Evolutionary conservation across 1,140 invertebrate genomes (phyloP).

Genomic region (Drosophila nigrodunni): DNA sequence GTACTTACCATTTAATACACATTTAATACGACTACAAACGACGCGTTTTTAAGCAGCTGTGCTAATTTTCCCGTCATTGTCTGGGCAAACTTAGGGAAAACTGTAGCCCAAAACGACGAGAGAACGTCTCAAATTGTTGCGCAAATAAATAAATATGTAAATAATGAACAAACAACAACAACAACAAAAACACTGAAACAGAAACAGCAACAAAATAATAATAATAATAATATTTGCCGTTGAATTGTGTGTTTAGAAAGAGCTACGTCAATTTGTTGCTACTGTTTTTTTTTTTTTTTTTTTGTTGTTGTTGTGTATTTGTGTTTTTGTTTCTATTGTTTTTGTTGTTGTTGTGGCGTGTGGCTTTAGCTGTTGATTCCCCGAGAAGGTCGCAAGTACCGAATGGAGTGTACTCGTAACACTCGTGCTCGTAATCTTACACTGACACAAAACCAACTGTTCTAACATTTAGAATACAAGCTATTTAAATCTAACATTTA

Average conservation of each 20-base stretch:
- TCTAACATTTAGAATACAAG: no score
- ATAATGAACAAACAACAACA: constrained; percentile 20
- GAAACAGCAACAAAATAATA: constrained; percentile 12
- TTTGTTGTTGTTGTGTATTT: constrained; percentile 17
- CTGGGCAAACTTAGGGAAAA: constrained; percentile 65
- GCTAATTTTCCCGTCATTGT: constrained; percentile 76
- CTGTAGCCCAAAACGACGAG: constrained; percentile 16
- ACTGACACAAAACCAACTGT: no score
- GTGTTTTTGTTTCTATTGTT: background rate
- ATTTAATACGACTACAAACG: constrained; percentile 39
- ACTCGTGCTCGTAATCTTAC: background rate
- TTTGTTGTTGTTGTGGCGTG: constrained; percentile 35
- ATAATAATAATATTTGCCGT: constrained; percentile 35
- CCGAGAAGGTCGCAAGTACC: constrained; percentile 31
- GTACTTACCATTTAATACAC: constrained; percentile 67
- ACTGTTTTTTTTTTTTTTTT: background rate
- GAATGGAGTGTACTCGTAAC: background rate
- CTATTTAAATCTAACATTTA: no score
- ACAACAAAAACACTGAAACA: constrained; percentile 4
- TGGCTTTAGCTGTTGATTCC: constrained; percentile 25
- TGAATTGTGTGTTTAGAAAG: constrained; percentile 40
- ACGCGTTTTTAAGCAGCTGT: constrained; percentile 57
- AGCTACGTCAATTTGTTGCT: constrained; percentile 44
- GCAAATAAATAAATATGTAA: constrained; percentile 46
- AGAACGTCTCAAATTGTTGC: constrained; percentile 20